Percentiles rank a stretch among this genome's conserved stretches.
These are phyloP conservation scores for Mycalesis mineus DNA, from an alignment of 2,888 invertebrate genomes.

Conservation along the genomic window DNA sequence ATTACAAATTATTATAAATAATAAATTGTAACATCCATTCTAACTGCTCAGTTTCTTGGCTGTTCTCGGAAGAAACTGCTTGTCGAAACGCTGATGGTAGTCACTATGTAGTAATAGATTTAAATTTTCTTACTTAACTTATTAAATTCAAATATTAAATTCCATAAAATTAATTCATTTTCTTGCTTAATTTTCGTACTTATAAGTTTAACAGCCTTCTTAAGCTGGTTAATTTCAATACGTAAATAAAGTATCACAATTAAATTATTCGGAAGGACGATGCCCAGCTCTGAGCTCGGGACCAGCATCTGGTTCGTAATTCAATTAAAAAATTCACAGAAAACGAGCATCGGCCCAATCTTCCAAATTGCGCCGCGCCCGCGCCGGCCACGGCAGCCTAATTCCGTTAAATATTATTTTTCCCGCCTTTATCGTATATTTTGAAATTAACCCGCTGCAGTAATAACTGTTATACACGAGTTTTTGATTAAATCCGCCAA, in stretches of 20 bases:
- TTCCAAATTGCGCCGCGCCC: conserved; percentile 59
- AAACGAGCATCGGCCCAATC: conserved; percentile 65
- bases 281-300: too few relatives aligned
- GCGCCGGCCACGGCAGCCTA: conserved; percentile 61
- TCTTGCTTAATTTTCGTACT: too few relatives aligned
- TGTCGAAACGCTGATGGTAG: too few relatives aligned
- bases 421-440: conserved; percentile 70
- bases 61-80: too few relatives aligned
- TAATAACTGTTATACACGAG: conserved; percentile 67
- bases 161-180: too few relatives aligned
- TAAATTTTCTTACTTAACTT: too few relatives aligned
- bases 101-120: too few relatives aligned
- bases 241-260: conserved; percentile 19
- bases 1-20: too few relatives aligned
- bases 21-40: too few relatives aligned
- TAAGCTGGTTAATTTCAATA: background rate
- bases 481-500: conserved; percentile 73
- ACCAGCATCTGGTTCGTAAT: conserved; percentile 67
- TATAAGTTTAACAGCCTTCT: too few relatives aligned
- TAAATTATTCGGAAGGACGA: conserved; percentile 16
- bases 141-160: too few relatives aligned
- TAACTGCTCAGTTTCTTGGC: too few relatives aligned
- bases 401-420: conserved; percentile 73
- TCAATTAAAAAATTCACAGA: conserved; percentile 78
- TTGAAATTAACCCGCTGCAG: conserved; percentile 64